phyloP scores from a whole-genome alignment of 2,797 vertebrate genomes.

The Dromococcyx pavoninus region DNA sequence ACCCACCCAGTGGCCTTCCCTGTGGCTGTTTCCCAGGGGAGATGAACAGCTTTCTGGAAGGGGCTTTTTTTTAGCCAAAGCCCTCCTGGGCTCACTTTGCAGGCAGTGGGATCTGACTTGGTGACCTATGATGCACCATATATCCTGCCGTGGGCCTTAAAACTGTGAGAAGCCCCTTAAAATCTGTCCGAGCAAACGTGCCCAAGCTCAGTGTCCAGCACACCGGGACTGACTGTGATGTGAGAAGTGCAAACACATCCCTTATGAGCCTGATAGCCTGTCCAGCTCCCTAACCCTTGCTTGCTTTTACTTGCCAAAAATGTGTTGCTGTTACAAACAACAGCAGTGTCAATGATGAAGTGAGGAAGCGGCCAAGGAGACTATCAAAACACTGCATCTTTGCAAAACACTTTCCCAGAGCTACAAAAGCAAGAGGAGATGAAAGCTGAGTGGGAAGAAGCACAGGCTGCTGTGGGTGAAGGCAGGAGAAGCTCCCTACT shows the following conservation, averaged over 20 bases:
- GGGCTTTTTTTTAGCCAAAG: neutral
- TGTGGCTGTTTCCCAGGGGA: neutral
- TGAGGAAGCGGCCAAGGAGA: neutral
- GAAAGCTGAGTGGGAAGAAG: neutral
- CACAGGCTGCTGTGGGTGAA: neutral
- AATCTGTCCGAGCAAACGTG: neutral
- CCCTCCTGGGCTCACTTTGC: neutral
- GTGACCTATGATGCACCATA: no score
- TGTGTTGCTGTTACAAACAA: conserved; percentile 34
- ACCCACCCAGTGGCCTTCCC: neutral
- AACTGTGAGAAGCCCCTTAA: neutral
- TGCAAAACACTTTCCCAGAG: conserved; percentile 4
- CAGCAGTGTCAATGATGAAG: neutral
- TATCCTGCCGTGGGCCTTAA: neutral
- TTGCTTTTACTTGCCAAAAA: conserved; percentile 24
- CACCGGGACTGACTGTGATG: rapidly evolving
- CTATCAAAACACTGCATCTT: conserved; percentile 29
- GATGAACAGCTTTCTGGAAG: neutral
- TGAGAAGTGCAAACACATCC: neutral
- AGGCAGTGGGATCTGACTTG: neutral
- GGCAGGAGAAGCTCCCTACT: neutral
- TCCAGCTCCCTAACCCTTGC: neutral
- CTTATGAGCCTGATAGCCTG: rapidly evolving
- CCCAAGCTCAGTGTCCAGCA: neutral
- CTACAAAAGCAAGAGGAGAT: conserved; percentile 52